Percentiles rank a stretch among this genome's conserved stretches.
Conservation (phyloP, 2,888 invertebrate species). For the Leptopterna dolabrata region DNA sequence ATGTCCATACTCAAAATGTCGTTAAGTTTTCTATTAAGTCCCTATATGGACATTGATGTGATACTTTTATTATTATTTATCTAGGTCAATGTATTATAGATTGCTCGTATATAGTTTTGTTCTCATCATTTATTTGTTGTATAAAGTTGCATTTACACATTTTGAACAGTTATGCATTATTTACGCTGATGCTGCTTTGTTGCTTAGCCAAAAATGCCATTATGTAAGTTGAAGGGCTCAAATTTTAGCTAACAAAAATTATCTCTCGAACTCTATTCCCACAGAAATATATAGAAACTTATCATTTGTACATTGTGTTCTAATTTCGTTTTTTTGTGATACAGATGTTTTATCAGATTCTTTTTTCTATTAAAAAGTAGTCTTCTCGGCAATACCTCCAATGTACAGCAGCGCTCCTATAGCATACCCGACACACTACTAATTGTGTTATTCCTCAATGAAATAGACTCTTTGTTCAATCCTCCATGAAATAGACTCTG, state of each 20-base stretch:
- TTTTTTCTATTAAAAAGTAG: too few species aligned
- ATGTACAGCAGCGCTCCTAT: too few species aligned
- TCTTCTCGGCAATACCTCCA: too few species aligned
- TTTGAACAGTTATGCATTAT: background rate
- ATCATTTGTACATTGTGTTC: slow-evolving; percentile 18
- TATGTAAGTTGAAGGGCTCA: slow-evolving; percentile 40
- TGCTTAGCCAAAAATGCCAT: slow-evolving; percentile 29
- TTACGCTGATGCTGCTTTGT: slow-evolving; percentile 25
- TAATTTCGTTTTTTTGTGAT: slow-evolving; percentile 33
- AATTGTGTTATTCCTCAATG: too few species aligned
- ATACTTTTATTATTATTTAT: slow-evolving; percentile 48
- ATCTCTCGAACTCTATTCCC: slow-evolving; percentile 12
- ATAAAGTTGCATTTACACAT: slow-evolving; percentile 9
- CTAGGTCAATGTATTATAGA: slow-evolving; percentile 45
- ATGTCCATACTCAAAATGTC: slow-evolving; percentile 47
- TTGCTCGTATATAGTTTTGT: slow-evolving; percentile 27
- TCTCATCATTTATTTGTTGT: slow-evolving; percentile 10
- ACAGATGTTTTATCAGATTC: slow-evolving; percentile 50
- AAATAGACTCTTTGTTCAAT: too few species aligned
- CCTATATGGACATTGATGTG: slow-evolving; percentile 52
- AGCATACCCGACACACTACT: too few species aligned
- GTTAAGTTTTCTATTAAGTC: slow-evolving; percentile 53
- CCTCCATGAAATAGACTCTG: too few species aligned
- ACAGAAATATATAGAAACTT: background rate
- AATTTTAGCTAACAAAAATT: slow-evolving; percentile 14